A percentile compares a stretch with the other conserved stretches of the same genome.
Evolutionary conservation across 2,113 vertebrate genomes (phyloP).

Genomic region (Hiodon alosoides): DNA sequence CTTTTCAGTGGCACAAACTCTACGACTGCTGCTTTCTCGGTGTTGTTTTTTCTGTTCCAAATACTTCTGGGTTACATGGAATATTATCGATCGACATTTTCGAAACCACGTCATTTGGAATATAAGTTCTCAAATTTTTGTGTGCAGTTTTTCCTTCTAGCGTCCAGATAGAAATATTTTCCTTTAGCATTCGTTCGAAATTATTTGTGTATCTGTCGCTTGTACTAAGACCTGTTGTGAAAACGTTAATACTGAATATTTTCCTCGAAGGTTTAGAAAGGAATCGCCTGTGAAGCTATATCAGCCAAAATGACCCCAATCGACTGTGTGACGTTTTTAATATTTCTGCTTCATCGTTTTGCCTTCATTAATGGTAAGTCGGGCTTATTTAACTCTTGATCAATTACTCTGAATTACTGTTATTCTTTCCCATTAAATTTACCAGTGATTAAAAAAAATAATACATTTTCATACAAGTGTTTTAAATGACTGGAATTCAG

Average conservation of each 20-base stretch:
- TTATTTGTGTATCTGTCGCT: conserved; percentile 14
- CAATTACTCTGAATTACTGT: no score
- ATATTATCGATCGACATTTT: neutral
- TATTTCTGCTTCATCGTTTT: conserved; percentile 42
- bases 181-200: neutral
- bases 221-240: neutral
- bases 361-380: conserved; percentile 52
- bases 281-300: conserved; percentile 5
- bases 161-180: neutral
- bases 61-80: neutral
- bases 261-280: conserved; percentile 24
- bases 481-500: no score
- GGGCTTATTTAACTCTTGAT: neutral
- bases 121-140: no score
- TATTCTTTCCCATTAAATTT: no score
- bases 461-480: no score
- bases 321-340: conserved; percentile 32
- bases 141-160: no score
- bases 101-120: neutral
- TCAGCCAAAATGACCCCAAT: conserved; percentile 45
- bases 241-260: no score
- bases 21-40: conserved; percentile 22
- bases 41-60: conserved; percentile 31
- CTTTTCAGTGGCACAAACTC: conserved; percentile 22
- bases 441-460: no score